A percentile compares a stretch with the other conserved stretches of the same genome.
phyloP scores from a whole-genome alignment of 2,113 vertebrate species.

The Rafetus swinhoei region DNA sequence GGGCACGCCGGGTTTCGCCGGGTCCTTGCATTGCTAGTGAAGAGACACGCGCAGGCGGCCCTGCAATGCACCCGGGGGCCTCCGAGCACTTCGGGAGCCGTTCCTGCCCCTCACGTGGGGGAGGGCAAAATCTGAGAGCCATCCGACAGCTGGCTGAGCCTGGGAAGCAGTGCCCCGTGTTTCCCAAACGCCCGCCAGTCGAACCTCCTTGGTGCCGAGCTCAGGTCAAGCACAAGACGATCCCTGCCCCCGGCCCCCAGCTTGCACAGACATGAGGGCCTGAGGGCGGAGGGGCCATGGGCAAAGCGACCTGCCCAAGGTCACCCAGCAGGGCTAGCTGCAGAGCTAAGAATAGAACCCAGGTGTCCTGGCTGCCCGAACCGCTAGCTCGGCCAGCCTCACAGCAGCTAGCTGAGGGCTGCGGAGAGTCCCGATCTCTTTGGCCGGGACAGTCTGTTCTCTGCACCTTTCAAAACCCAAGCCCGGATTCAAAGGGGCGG shows the following conservation, averaged over 20 bases:
- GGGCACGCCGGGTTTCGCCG: neutral
- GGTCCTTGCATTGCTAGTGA: neutral
- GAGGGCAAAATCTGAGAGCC: neutral
- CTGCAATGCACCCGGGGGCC: too few species aligned
- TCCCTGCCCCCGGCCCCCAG: neutral
- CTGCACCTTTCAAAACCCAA: neutral
- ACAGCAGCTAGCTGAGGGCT: neutral
- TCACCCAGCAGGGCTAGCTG: neutral
- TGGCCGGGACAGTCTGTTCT: neutral
- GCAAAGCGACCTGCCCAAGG: neutral
- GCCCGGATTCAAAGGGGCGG: neutral
- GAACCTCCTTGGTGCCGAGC: neutral
- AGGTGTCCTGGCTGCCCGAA: neutral
- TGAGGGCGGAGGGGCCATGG: neutral
- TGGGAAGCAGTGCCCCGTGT: neutral
- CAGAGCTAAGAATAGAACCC: neutral
- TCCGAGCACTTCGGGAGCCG: too few species aligned
- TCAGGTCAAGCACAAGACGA: fast-evolving
- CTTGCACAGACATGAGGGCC: neutral
- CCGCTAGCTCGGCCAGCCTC: neutral
- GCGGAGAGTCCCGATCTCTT: neutral
- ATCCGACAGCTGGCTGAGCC: neutral
- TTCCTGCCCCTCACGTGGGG: neutral
- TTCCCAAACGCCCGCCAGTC: neutral
- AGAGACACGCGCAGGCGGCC: neutral